These are phyloP conservation scores for Prosopocoilus inquinatus DNA, from an alignment of 2,888 invertebrate species.

Conservation along the genomic window DNA sequence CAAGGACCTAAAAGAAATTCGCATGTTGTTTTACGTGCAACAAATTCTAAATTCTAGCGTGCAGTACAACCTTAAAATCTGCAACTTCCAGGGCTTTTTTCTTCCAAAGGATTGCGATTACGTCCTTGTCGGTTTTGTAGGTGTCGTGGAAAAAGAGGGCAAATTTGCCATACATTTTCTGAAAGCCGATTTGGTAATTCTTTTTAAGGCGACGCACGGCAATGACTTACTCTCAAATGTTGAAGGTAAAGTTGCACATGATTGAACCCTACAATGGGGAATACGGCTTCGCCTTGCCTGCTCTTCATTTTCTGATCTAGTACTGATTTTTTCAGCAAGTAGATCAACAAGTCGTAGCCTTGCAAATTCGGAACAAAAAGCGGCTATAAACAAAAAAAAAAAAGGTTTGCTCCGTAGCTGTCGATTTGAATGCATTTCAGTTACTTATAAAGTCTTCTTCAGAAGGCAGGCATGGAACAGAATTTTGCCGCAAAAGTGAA, in stretches of 20 bases:
- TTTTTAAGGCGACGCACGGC: neutral
- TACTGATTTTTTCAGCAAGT: too few species aligned
- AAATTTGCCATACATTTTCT: constrained; percentile 71
- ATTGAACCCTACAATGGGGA: constrained; percentile 77
- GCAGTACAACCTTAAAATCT: constrained; percentile 64
- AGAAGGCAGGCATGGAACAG: too few species aligned
- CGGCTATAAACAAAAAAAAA: too few species aligned
- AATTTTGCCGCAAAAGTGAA: too few species aligned
- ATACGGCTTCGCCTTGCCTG: constrained; percentile 39
- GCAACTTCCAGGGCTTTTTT: constrained; percentile 61
- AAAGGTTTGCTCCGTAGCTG: too few species aligned
- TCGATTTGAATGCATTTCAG: too few species aligned
- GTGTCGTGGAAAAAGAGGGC: constrained; percentile 88
- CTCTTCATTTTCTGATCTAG: constrained; percentile 8
- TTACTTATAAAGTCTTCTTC: too few species aligned
- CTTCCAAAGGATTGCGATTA: constrained; percentile 84
- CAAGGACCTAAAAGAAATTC: constrained; percentile 53
- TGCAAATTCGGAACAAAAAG: too few species aligned
- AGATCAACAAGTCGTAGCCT: too few species aligned
- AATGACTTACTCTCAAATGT: constrained; percentile 66
- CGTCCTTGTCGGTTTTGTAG: constrained; percentile 69
- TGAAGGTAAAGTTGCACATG: constrained; percentile 69
- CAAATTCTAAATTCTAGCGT: neutral
- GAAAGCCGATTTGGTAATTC: constrained; percentile 33
- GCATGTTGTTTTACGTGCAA: neutral